phyloP scores from a whole-genome alignment of 2,113 vertebrate species.

The Tupaia tana region DNA sequence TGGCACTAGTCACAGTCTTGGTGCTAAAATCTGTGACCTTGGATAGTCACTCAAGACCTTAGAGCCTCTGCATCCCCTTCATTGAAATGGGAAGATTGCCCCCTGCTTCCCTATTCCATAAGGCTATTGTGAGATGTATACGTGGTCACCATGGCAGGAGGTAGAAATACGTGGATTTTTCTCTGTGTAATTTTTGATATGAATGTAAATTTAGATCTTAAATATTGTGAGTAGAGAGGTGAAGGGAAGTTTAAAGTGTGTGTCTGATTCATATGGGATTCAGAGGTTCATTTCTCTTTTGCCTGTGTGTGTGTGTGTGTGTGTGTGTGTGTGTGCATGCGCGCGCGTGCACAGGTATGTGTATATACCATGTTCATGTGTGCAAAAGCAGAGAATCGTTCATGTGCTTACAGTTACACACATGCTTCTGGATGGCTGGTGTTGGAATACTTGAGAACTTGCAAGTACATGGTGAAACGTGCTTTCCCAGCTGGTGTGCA shows the following conservation, averaged over 20 bases:
- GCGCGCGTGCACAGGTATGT: background rate
- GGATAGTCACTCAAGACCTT: background rate
- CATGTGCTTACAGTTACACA: background rate
- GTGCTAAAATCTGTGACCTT: background rate
- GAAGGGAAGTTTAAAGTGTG: background rate
- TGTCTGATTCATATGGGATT: conserved; percentile 6
- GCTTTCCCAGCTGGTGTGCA: background rate
- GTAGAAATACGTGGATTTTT: background rate
- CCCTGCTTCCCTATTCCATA: background rate
- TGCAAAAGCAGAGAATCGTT: background rate
- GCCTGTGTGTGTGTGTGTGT: background rate
- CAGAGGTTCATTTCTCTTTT: conserved; percentile 1
- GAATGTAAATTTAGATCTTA: background rate
- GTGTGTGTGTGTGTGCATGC: background rate
- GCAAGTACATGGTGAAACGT: background rate
- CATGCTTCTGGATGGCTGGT: background rate
- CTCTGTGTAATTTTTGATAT: background rate
- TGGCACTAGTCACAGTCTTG: background rate
- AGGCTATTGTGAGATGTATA: background rate
- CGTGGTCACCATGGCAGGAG: background rate
- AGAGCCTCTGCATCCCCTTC: background rate
- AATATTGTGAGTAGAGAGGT: background rate
- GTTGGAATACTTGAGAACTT: conserved; percentile 18
- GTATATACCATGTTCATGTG: background rate
- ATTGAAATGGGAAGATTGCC: background rate